These are phyloP conservation scores for Hypercompe scribonia DNA, from an alignment of 2,888 invertebrate genomes.

Conservation along the genomic window DNA sequence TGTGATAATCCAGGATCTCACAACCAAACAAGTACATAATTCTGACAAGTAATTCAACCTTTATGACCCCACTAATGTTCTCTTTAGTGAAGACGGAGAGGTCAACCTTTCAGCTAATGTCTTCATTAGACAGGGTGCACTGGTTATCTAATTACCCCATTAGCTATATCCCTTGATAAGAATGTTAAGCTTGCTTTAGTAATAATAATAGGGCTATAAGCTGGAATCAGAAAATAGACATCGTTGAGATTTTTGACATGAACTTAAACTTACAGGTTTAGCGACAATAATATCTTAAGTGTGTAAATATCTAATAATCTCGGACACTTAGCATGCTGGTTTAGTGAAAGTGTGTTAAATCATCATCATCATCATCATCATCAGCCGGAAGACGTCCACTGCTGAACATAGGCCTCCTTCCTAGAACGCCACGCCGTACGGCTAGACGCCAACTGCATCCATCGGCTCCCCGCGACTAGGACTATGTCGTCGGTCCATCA, in stretches of 20 bases:
- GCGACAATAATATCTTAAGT: too few relatives aligned
- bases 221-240: background rate
- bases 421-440: too few relatives aligned
- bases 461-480: too few relatives aligned
- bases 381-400: too few relatives aligned
- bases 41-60: conserved; percentile 10
- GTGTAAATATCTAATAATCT: too few relatives aligned
- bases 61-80: conserved; percentile 13
- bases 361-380: too few relatives aligned
- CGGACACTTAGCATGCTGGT: too few relatives aligned
- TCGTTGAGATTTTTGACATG: background rate
- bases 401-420: too few relatives aligned
- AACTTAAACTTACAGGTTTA: background rate
- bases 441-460: too few relatives aligned
- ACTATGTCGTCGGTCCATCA: too few relatives aligned
- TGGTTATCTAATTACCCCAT: conserved; percentile 20
- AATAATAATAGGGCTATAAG: background rate
- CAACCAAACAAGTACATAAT: conserved; percentile 2
- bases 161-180: conserved; percentile 7
- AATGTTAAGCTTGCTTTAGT: background rate
- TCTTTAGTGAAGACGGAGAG: conserved; percentile 3
- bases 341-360: too few relatives aligned
- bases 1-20: background rate
- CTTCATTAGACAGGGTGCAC: conserved; percentile 13
- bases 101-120: conserved; percentile 20